Evolutionary conservation across 2,113 vertebrate genomes (phyloP).

Genomic region (Prietella phreatophila): DNA sequence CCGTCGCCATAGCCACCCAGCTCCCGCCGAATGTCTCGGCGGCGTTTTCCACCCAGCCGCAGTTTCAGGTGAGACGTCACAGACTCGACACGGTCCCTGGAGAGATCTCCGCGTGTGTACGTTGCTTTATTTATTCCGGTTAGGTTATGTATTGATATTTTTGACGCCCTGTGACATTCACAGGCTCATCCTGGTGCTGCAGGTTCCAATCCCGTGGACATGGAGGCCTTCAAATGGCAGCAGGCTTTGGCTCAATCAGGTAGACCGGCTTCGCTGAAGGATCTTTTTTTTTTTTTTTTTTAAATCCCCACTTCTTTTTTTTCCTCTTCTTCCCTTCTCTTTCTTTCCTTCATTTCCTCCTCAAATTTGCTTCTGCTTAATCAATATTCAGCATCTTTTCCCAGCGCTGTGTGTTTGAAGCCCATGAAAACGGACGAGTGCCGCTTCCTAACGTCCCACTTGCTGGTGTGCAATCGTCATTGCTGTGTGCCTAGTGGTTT

Average conservation of each 20-base stretch:
- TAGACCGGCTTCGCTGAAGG: slow-evolving; percentile 66
- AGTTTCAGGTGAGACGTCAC: slow-evolving; percentile 80
- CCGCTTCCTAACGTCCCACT: slow-evolving; percentile 44
- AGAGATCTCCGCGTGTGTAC: not conserved
- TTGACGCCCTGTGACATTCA: slow-evolving; percentile 45
- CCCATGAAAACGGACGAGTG: slow-evolving; percentile 51
- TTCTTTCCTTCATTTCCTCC: slow-evolving; percentile 65
- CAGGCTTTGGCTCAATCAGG: slow-evolving; percentile 88
- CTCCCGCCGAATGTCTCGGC: slow-evolving; percentile 95
- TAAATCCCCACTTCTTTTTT: slow-evolving; percentile 11
- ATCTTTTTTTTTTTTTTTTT: slow-evolving; percentile 51
- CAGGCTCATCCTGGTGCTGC: slow-evolving; percentile 80
- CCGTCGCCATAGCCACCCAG: slow-evolving; percentile 95
- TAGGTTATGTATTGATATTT: not conserved
- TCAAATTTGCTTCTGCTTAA: slow-evolving; percentile 79
- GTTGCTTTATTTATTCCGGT: no score
- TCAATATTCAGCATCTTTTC: slow-evolving; percentile 75
- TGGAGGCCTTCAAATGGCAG: slow-evolving; percentile 93
- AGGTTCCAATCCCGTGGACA: slow-evolving; percentile 79
- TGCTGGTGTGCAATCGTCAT: slow-evolving; percentile 69
- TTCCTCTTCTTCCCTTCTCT: not conserved
- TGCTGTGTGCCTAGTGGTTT: slow-evolving; percentile 71
- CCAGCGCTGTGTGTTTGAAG: slow-evolving; percentile 77
- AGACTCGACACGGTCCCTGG: not conserved
- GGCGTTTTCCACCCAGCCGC: slow-evolving; percentile 88